These are phyloP conservation scores for Drosophila koepferae DNA, from an alignment of 2,888 invertebrate species.

Conservation along the genomic window DNA sequence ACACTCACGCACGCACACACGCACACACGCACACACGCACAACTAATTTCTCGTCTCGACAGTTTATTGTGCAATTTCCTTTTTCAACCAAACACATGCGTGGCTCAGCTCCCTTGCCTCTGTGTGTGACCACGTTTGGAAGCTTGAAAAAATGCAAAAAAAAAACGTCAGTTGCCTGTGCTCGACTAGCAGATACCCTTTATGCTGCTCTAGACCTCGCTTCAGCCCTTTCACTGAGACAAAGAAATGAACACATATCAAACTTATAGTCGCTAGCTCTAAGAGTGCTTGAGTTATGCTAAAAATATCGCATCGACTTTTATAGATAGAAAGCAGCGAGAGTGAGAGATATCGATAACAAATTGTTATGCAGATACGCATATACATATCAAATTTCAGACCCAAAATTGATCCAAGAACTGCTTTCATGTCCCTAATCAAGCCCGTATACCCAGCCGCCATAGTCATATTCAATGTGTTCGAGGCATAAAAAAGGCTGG, in stretches of 20 bases:
- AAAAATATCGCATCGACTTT: background rate
- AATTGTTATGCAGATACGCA: background rate
- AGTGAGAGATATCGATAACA: background rate
- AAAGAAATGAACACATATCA: background rate
- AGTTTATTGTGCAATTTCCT: conserved; percentile 81
- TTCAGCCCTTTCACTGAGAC: background rate
- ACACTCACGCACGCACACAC: conserved; percentile 21
- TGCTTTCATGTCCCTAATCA: background rate
- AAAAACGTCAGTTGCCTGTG: background rate
- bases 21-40: conserved; percentile 23
- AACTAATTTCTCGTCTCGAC: conserved; percentile 78
- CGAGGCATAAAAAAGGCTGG: conserved; percentile 21
- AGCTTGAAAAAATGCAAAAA: background rate
- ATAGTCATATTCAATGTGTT: background rate
- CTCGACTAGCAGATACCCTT: background rate
- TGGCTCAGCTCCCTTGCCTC: background rate
- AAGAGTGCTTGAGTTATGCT: too few species aligned
- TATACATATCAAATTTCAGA: background rate
- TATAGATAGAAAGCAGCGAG: too few species aligned
- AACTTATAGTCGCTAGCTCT: background rate
- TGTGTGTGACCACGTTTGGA: conserved; percentile 13
- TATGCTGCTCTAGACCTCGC: too few species aligned
- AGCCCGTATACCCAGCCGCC: background rate
- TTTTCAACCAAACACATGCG: conserved; percentile 12
- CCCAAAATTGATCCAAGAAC: background rate